phyloP scores from a whole-genome alignment of 2,888 invertebrate species.

The Gibbula magus region DNA sequence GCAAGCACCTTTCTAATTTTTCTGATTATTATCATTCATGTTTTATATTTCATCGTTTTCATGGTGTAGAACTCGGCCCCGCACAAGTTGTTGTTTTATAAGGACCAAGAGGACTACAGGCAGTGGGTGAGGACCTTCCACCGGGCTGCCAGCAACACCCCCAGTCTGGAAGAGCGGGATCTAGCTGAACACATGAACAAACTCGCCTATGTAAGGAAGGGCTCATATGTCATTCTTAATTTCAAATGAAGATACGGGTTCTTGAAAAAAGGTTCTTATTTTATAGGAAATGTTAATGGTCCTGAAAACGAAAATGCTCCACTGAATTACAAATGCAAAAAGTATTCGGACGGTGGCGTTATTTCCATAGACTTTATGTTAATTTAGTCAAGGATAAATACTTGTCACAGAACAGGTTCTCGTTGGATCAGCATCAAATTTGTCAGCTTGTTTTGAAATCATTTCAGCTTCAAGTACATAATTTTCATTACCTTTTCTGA shows the following conservation, averaged over 20 bases:
- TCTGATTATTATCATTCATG: not conserved
- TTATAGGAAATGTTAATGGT: too few species aligned
- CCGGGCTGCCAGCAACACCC: not conserved
- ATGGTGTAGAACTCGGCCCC: slow-evolving; percentile 14
- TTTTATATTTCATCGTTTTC: not conserved
- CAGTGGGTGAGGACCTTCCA: not conserved
- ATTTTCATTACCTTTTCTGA: too few species aligned
- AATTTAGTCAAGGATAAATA: too few species aligned
- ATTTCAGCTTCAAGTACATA: too few species aligned
- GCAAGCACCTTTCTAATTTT: not conserved
- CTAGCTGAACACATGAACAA: not conserved
- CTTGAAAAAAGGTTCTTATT: too few species aligned
- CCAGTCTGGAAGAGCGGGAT: not conserved
- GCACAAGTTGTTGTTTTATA: slow-evolving; percentile 15
- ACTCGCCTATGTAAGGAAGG: not conserved
- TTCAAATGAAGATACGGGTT: slow-evolving; percentile 3
- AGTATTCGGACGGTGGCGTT: too few species aligned
- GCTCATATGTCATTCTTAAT: not conserved
- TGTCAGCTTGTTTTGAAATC: too few species aligned
- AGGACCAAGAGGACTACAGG: slow-evolving; percentile 11
- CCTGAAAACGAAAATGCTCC: too few species aligned
- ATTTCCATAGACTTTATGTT: too few species aligned
- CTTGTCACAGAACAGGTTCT: too few species aligned
- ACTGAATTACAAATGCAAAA: too few species aligned
- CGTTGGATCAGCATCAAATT: too few species aligned